Conservation (phyloP, 2,113 vertebrate species). For the Mus musculus region DNA sequence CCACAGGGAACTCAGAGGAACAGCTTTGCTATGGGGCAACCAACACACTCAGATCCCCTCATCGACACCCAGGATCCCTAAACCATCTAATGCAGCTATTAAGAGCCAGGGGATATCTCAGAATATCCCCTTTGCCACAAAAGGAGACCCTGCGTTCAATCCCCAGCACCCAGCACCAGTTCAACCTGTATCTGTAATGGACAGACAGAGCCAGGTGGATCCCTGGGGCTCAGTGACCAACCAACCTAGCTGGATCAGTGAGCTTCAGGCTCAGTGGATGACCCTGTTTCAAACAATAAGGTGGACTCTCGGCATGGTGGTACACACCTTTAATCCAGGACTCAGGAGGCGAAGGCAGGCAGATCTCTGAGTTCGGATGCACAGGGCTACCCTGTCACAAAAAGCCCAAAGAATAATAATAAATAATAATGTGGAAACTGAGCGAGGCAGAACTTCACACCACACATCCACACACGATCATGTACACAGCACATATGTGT, state of each 20-base stretch:
- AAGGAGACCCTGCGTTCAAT: not conserved
- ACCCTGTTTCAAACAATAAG: not conserved
- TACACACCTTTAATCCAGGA: not conserved
- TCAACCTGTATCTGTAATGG: not conserved
- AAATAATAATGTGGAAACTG: not conserved
- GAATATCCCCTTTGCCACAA: not conserved
- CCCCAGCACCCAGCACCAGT: too few species aligned
- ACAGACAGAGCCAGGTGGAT: not conserved
- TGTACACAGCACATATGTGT: not conserved
- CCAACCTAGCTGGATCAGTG: not conserved
- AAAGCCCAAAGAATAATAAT: not conserved
- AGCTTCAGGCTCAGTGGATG: not conserved
- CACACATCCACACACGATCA: too few species aligned
- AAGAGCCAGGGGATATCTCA: not conserved
- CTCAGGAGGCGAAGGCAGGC: not conserved
- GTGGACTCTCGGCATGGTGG: too few species aligned
- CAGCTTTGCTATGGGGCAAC: not conserved
- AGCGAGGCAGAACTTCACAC: not conserved
- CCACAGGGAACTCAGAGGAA: not conserved
- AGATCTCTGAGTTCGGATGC: not conserved
- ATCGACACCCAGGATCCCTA: too few species aligned
- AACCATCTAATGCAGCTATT: not conserved
- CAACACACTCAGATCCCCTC: not conserved
- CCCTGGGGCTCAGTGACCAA: not conserved
- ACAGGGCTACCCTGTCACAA: not conserved